A percentile compares a stretch with the other conserved stretches of the same genome.
Evolutionary conservation across 2,888 invertebrate species (phyloP).

Genomic region (Argynnis bischoffii): DNA sequence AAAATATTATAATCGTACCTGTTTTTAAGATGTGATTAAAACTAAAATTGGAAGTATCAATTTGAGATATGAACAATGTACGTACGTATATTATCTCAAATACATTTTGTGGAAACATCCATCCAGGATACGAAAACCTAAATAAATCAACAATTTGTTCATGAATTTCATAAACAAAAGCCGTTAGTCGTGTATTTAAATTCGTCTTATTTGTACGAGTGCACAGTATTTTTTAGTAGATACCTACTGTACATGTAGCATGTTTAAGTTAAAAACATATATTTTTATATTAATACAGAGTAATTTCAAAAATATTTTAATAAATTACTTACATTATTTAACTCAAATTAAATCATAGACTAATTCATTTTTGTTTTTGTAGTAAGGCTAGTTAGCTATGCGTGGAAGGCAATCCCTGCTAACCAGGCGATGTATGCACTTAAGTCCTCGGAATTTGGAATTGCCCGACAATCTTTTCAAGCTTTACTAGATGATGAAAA

Average conservation of each 20-base stretch:
- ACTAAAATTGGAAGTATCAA: no score
- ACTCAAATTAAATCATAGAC: not conserved
- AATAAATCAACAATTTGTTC: conserved; percentile 4
- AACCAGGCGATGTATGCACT: conserved; percentile 56
- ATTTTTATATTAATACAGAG: conserved; percentile 4
- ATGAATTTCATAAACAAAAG: conserved; percentile 2
- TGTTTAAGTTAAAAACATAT: not conserved
- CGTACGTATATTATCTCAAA: no score
- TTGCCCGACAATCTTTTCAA: not conserved
- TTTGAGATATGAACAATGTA: no score
- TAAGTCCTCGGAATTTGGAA: conserved; percentile 24
- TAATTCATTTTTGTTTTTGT: conserved; percentile 3
- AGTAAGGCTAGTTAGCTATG: conserved; percentile 23
- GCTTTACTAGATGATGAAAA: conserved; percentile 37
- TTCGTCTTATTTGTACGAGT: not conserved
- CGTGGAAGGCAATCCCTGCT: conserved; percentile 62
- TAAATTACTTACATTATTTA: not conserved
- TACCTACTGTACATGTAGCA: not conserved
- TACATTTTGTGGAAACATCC: no score
- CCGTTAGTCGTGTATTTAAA: not conserved
- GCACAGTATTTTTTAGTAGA: no score
- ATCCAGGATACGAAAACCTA: no score
- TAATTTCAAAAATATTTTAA: not conserved
- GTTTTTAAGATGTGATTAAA: no score
- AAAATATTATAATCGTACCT: no score